These are phyloP conservation scores for Popillia japonica DNA, from an alignment of 1,140 invertebrate genomes.

Conservation along the genomic window DNA sequence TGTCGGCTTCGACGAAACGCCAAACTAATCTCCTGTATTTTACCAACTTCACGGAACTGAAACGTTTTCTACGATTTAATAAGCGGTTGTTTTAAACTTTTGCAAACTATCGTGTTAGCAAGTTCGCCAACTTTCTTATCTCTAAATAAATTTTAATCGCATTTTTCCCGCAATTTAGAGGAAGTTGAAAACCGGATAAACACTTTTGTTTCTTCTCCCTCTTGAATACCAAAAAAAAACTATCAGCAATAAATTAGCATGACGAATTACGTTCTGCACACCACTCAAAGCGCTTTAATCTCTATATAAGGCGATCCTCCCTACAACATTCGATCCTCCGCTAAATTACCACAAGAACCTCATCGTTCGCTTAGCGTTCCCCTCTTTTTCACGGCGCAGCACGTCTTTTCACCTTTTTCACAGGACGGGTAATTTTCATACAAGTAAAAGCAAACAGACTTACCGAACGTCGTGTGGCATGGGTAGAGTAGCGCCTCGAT, in stretches of 20 bases:
- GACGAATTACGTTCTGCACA: background rate
- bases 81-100: background rate
- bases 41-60: background rate
- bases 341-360: background rate
- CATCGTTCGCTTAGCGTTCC: background rate
- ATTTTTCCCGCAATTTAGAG: too few relatives aligned
- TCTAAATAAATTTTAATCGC: too few relatives aligned
- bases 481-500: slow-evolving; percentile 85
- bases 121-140: too few relatives aligned
- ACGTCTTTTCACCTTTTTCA: background rate
- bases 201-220: too few relatives aligned
- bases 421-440: background rate
- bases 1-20: background rate
- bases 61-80: background rate
- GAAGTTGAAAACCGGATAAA: too few relatives aligned
- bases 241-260: too few relatives aligned
- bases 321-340: background rate
- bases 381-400: background rate
- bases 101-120: too few relatives aligned
- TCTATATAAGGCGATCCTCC: background rate
- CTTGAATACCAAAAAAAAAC: too few relatives aligned
- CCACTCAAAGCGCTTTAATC: background rate
- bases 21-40: background rate
- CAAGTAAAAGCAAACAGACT: slow-evolving; percentile 39
- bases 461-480: slow-evolving; percentile 90